phyloP scores from a whole-genome alignment of 1,140 invertebrate genomes.

The Cotesia vestalis region DNA sequence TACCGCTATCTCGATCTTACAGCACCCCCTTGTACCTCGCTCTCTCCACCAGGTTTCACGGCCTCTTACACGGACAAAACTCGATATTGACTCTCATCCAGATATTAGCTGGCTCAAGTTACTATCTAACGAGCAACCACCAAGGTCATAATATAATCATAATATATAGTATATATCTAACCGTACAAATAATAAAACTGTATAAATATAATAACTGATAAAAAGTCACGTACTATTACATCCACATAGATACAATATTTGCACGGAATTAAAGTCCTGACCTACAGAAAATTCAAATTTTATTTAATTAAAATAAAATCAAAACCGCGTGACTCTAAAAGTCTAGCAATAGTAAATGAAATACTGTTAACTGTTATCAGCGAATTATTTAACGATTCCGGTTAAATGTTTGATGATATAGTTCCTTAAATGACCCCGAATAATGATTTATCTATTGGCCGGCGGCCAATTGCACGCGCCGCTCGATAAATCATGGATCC shows the following conservation, averaged over 20 bases:
- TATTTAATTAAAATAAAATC: no score
- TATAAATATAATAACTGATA: neutral
- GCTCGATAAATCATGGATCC: constrained; percentile 64
- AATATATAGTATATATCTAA: constrained; percentile 12
- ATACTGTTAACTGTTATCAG: no score
- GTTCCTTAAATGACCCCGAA: constrained; percentile 14
- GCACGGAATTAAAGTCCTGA: no score
- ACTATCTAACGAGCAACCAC: constrained; percentile 43
- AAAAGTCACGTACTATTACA: neutral
- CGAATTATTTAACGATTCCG: neutral
- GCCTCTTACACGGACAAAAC: constrained; percentile 17
- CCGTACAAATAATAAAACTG: neutral
- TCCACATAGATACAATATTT: no score
- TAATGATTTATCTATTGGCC: constrained; percentile 54
- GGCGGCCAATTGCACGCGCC: constrained; percentile 57
- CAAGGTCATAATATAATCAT: constrained; percentile 42
- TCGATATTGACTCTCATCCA: constrained; percentile 35
- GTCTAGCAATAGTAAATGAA: no score
- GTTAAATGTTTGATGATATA: neutral
- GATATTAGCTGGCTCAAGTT: constrained; percentile 47
- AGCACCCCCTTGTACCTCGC: neutral
- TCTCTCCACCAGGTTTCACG: constrained; percentile 3
- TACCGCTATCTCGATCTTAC: constrained; percentile 25
- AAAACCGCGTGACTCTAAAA: no score
- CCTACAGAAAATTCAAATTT: no score